These are phyloP conservation scores for Scomber colias DNA, from an alignment of 2,113 vertebrate genomes.

Conservation along the genomic window DNA sequence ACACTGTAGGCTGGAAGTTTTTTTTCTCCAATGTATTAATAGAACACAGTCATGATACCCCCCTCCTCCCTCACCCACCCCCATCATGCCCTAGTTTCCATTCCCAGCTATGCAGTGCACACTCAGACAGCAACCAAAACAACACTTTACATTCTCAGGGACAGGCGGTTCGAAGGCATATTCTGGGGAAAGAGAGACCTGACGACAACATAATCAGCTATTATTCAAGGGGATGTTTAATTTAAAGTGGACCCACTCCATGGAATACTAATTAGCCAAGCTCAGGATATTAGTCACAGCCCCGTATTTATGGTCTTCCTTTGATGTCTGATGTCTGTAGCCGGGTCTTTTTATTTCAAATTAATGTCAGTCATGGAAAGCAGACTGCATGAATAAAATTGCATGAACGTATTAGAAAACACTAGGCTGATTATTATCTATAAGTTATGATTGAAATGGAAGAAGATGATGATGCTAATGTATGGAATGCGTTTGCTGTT, in stretches of 20 bases:
- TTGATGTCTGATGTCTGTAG: constrained; percentile 63
- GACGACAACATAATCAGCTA: constrained; percentile 69
- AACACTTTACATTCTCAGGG: constrained; percentile 57
- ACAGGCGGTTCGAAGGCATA: constrained; percentile 44
- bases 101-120: constrained; percentile 75
- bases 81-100: constrained; percentile 80
- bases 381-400: constrained; percentile 45
- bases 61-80: constrained; percentile 43
- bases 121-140: constrained; percentile 69
- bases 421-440: constrained; percentile 21
- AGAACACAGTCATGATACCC: constrained; percentile 88
- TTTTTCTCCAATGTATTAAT: constrained; percentile 91
- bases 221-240: constrained; percentile 64
- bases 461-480: constrained; percentile 64
- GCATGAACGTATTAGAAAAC: constrained; percentile 26
- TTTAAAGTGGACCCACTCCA: constrained; percentile 57
- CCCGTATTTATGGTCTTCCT: constrained; percentile 47
- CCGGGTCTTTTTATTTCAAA: constrained; percentile 52
- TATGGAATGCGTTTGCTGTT: constrained; percentile 81
- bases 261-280: constrained; percentile 66
- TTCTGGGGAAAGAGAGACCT: constrained; percentile 49
- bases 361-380: constrained; percentile 59
- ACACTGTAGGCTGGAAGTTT: constrained; percentile 80
- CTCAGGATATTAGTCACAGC: constrained; percentile 63
- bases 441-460: constrained; percentile 55